Base-by-base conservation (phyloP, 1,140 invertebrate species). In the Paracyclopina nana region DNA sequence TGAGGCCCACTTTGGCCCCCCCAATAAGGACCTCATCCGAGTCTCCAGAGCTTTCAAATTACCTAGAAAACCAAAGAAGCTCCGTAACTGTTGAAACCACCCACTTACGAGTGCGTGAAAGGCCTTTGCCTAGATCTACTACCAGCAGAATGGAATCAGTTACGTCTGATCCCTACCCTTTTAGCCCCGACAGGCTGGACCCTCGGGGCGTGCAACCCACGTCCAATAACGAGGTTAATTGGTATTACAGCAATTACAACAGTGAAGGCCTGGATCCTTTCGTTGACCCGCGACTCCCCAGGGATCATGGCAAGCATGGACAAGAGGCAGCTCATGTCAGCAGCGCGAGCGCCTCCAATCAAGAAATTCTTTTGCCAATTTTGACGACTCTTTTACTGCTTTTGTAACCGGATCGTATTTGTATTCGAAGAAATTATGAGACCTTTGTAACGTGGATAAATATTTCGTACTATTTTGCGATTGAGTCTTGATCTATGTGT, bases 161-260 rank as follows among this genome's bases (percentile, higher is more conserved):
- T n/a, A n/a, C 45, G 11, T 26, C 45, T 26, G 30, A 14, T 26
- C 27, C 45, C 14, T 48, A 48, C n/a, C 45, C 45, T 16, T 48
- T 48, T 18, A 24, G 30, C n/a, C 45, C 45, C 16, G 45, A 48
- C 22, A 26, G 20, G 2, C 30, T 16, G 2, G 45, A 48, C n/a
- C 45, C 45, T 4, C 6, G 2, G 14, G 29, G 30, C 30, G 45
- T 28, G 12, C 4, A 48, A 30, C 3, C 24, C 5, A 28, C 16
- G 28, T n/a, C n/a, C n/a, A n/a, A n/a, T n/a, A n/a, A n/a, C n/a
- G n/a, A n/a, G n/a, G n/a, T n/a, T n/a, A n/a, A n/a, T n/a, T 22
- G 20, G 25, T 26, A 25, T 22, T 26, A 48, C n/a, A 28, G 25
- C 24, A 25, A 48, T 48, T 48, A 25, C 22, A 48, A 48, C n/a